A percentile compares a stretch with the other conserved stretches of the same genome.
Conservation (phyloP, 2,113 vertebrate species). For the Cariama cristata region DNA sequence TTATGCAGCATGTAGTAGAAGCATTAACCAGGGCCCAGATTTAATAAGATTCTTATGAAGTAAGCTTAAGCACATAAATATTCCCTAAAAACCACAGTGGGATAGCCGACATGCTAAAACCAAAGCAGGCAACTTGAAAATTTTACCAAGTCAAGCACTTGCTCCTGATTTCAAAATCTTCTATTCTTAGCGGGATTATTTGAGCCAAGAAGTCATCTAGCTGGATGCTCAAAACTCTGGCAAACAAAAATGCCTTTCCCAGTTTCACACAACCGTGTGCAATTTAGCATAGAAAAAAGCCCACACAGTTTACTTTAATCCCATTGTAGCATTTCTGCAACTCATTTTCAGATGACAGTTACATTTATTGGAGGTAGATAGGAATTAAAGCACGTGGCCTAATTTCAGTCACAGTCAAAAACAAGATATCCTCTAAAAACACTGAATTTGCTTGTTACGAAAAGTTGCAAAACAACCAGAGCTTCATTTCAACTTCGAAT, state of each 20-base stretch:
- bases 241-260: background rate
- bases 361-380: background rate
- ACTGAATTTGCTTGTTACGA: background rate
- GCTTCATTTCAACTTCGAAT: background rate
- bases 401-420: background rate
- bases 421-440: background rate
- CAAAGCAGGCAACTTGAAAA: background rate
- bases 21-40: background rate
- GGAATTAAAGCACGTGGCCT: accelerated
- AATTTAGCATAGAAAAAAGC: background rate
- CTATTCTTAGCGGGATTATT: background rate
- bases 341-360: background rate
- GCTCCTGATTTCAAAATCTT: background rate
- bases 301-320: background rate
- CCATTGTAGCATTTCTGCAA: background rate
- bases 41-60: background rate
- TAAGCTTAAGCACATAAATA: background rate
- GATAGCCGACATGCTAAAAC: background rate
- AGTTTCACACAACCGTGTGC: background rate
- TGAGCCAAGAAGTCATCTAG: background rate
- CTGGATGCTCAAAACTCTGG: background rate
- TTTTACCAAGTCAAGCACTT: background rate
- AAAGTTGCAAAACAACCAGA: background rate
- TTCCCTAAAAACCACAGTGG: background rate
- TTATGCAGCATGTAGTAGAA: background rate